A percentile compares a stretch with the other conserved stretches of the same genome.
Conservation (phyloP, 2,113 vertebrate genomes). For the Oplegnathus fasciatus region DNA sequence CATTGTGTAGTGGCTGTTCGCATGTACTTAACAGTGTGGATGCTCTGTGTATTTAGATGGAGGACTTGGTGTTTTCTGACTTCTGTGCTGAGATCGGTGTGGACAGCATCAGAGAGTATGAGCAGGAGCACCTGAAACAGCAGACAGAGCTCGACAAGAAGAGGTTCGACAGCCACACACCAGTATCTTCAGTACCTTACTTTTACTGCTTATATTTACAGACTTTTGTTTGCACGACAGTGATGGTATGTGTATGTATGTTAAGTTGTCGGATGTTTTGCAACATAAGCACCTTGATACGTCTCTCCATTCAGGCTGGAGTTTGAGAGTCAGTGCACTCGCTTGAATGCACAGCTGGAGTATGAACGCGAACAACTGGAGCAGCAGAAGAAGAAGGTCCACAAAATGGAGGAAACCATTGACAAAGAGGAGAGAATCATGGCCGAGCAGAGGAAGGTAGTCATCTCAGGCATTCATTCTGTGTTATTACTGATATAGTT, state of each 20-base stretch:
- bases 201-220: not conserved
- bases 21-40: not conserved
- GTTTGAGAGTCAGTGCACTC: slow-evolving; percentile 91
- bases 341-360: slow-evolving; percentile 88
- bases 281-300: not conserved
- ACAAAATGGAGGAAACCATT: slow-evolving; percentile 80
- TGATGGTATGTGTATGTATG: not conserved
- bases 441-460: slow-evolving; percentile 85
- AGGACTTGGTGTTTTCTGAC: slow-evolving; percentile 90
- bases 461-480: not conserved
- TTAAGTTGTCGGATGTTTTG: not conserved
- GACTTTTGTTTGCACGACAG: not conserved
- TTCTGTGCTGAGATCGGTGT: slow-evolving; percentile 95
- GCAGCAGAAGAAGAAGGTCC: slow-evolving; percentile 80
- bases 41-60: slow-evolving; percentile 83
- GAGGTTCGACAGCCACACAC: slow-evolving; percentile 80
- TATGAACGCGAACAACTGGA: slow-evolving; percentile 87
- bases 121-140: slow-evolving; percentile 88
- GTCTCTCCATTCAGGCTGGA: slow-evolving; percentile 85
- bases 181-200: not conserved
- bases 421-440: slow-evolving; percentile 81
- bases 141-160: slow-evolving; percentile 91
- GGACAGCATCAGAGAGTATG: slow-evolving; percentile 92
- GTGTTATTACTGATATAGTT: not conserved
- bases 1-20: not conserved